Evolutionary conservation across 2,888 invertebrate species (phyloP), one percentile per base, ranked within the genome.

Genomic region (Aquatica leii): DNA sequence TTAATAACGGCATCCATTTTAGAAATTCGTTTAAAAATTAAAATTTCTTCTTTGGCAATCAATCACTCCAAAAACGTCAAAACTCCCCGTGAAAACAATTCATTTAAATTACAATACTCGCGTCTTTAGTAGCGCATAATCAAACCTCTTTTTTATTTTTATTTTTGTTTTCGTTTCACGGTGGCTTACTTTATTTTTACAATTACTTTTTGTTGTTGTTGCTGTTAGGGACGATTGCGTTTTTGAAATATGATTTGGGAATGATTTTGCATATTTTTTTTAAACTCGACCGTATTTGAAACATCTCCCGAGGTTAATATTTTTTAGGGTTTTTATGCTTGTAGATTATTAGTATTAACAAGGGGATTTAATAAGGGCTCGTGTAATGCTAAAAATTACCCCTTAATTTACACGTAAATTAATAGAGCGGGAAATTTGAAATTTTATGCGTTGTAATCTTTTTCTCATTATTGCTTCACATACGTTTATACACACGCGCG

Each of bases 401-500:
- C 57, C 59, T 66, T 66, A 63, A 68, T 68, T 66, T 66, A 62
- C 66, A 65, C 55, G 55, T 58, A 65, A 66, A 64, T 66, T 66
- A 69, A 69, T 69, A 66, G 64, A 62, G 62, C 68, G 65, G 58
- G 58, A 69, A 69, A 69, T 69, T 69, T 65, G 68, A 69, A 69
- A 68, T 66, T 66, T 65, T 65, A 60, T 60, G 59, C 60, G 52
- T 31, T 41, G 24, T 50, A 56, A 60, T 51, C 14, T 17, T 59
- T 24, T 24, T 24, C 24, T 24, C 24, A 24, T 24, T 24, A 24
- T 24, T 2, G 46, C 15, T 46, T 17, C 55, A 53, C 5, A 5
- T n/a, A n/a, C 14, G 4, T 14, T 11, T 4, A n/a, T 18, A 17
- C 12, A 15, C 18, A 17, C 18, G 18, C 6, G 40, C 6, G 40